phyloP scores from a whole-genome alignment of 2,888 invertebrate genomes.

The Nomada ferruginata region DNA sequence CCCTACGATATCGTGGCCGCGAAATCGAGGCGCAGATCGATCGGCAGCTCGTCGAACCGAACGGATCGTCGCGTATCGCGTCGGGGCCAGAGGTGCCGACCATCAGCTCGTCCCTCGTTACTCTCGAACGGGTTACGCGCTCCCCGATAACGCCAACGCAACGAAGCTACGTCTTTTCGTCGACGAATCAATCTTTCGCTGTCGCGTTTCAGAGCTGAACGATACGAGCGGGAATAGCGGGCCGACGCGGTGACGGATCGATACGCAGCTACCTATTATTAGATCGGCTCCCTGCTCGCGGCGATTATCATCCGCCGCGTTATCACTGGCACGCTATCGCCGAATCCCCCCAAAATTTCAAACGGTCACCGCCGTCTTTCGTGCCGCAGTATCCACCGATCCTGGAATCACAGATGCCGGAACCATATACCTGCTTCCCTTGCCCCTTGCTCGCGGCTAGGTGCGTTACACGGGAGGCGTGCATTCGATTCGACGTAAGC shows the following conservation, averaged over 20 bases:
- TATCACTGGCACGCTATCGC: slow-evolving; percentile 31
- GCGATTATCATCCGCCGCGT: slow-evolving; percentile 43
- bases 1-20: no score
- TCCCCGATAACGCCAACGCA: no score
- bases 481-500: slow-evolving; percentile 63
- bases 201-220: slow-evolving; percentile 7
- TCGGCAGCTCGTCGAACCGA: no score
- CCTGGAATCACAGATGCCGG: not conserved
- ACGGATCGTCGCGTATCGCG: no score
- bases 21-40: no score
- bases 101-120: not conserved
- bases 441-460: not conserved
- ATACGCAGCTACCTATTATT: slow-evolving; percentile 63
- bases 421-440: not conserved
- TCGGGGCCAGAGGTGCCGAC: no score
- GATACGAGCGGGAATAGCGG: slow-evolving; percentile 44
- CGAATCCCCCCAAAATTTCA: not conserved
- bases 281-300: slow-evolving; percentile 50
- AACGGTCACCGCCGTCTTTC: not conserved
- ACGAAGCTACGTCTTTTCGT: not conserved
- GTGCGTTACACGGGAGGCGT: not conserved
- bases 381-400: not conserved
- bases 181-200: slow-evolving; percentile 23
- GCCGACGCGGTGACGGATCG: slow-evolving; percentile 60
- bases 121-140: not conserved